Evolutionary conservation across 2,113 vertebrate species (phyloP), one percentile per base, ranked within the genome.

Genomic region (Nansenia antarctica): DNA sequence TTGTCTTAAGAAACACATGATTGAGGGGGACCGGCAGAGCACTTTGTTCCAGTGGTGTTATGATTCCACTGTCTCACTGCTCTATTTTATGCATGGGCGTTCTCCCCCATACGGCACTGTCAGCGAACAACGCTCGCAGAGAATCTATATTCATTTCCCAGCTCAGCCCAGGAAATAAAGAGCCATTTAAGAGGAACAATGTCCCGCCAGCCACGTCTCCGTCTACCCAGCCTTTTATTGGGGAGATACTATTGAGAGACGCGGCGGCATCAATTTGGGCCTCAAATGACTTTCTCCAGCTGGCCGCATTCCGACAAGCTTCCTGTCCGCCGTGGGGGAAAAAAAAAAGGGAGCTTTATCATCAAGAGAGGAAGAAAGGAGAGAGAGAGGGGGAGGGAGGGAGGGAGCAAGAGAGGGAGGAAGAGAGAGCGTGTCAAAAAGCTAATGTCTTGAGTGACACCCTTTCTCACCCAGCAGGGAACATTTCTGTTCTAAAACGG

Each of bases 401-500:
- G 65, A 67, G 61, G 47, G 63, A 60, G 11, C 69, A 54, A 67
- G 67, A 62, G 69, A 63, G 59, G 65, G 54, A 58, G 76, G 65
- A 53, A 79, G 74, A 32, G 15, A 24, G 69, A 78, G 80, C 69
- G 80, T 67, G 80, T 87, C 82, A 82, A 82, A 87, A 84, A 88
- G 83, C 83, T 87, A 84, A 86, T 82, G 84, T 87, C 79, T 57
- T 86, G 78, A 68, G 71, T 89, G 89, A 89, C 89, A 90, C 85
- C 87, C 90, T 91, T 90, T 91, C 83, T 71, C 79, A 79, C 85
- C 85, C 85, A 81, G 81, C 87, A 85, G 85, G 86, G 87, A 84
- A 89, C 78, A 88, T 88, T 86, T 87, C 84, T 79, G 84, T 89
- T 89, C 91, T 92, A 90, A 88, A 87, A 92, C 77, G 72, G 88